These are phyloP conservation scores for Tetragnatha versicolor DNA, from an alignment of 1,140 invertebrate species.

Conservation along the genomic window DNA sequence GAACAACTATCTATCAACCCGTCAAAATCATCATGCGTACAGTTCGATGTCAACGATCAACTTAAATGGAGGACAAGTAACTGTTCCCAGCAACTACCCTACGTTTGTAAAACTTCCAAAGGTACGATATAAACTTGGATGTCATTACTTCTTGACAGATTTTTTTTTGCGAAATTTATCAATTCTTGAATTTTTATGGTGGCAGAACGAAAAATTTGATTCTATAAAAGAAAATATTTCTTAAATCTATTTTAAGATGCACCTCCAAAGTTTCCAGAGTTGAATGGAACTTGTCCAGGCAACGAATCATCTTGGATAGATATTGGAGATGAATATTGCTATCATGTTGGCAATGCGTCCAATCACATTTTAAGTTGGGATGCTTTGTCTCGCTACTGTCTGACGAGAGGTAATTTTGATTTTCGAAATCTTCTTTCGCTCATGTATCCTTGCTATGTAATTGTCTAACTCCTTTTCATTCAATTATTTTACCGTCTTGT, in stretches of 20 bases:
- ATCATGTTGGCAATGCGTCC: slow-evolving; percentile 4
- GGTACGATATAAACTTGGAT: too few species aligned
- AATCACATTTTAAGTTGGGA: slow-evolving; percentile 40
- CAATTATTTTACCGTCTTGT: not conserved
- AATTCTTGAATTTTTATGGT: too few species aligned
- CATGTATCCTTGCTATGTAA: too few species aligned
- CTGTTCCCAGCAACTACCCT: slow-evolving; percentile 1
- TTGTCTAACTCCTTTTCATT: not conserved
- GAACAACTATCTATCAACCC: not conserved
- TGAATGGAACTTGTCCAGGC: not conserved
- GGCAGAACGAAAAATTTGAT: too few species aligned
- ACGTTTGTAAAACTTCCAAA: slow-evolving; percentile 25
- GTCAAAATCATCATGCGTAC: not conserved
- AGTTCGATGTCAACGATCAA: not conserved
- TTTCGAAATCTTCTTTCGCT: not conserved
- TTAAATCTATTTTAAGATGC: not conserved
- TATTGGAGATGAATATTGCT: slow-evolving; percentile 38
- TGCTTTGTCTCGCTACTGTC: slow-evolving; percentile 8
- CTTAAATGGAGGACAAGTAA: slow-evolving; percentile 21
- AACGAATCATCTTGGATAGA: slow-evolving; percentile 27
- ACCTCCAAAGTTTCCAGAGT: slow-evolving; percentile 7
- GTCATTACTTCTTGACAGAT: too few species aligned
- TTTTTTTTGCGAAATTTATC: too few species aligned
- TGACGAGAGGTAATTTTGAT: slow-evolving; percentile 10
- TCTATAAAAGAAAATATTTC: too few species aligned